A percentile compares a stretch with the other conserved stretches of the same genome.
Evolutionary conservation across 2,113 vertebrate genomes (phyloP).

Genomic region (Cyanistes caeruleus): DNA sequence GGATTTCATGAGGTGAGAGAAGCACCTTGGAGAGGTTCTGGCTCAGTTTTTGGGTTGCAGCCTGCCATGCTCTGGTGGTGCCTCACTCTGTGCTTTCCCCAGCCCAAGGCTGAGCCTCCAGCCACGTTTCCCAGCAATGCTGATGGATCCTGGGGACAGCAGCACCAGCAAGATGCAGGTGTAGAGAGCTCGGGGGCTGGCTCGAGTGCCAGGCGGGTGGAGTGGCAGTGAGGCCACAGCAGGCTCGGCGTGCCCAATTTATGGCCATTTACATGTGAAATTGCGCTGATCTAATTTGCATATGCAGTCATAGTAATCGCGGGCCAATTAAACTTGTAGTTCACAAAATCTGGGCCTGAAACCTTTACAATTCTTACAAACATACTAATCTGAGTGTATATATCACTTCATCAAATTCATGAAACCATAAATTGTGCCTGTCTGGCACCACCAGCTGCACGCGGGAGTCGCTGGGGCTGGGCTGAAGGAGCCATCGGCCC

Average conservation of each 20-base stretch:
- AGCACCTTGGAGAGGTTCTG: background rate
- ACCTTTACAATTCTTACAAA: slow-evolving; percentile 59
- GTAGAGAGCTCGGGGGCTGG: background rate
- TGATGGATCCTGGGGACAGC: background rate
- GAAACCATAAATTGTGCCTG: slow-evolving; percentile 63
- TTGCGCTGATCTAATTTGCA: slow-evolving; percentile 50
- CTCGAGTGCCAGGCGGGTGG: rapidly evolving
- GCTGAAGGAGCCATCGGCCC: slow-evolving; percentile 58
- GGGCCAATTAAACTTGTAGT: slow-evolving; percentile 63
- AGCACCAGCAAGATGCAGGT: background rate
- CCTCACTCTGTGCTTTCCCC: rapidly evolving
- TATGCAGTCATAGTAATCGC: slow-evolving; percentile 28
- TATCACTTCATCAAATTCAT: slow-evolving; percentile 72
- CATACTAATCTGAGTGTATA: slow-evolving; percentile 43
- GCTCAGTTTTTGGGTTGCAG: background rate
- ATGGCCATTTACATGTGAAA: slow-evolving; percentile 52
- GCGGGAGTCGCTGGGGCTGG: slow-evolving; percentile 26
- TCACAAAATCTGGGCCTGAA: slow-evolving; percentile 51
- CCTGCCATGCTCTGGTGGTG: rapidly evolving
- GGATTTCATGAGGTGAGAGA: background rate
- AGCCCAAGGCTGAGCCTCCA: background rate
- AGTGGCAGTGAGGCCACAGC: background rate
- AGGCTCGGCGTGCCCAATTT: background rate
- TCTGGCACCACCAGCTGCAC: slow-evolving; percentile 61
- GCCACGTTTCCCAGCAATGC: rapidly evolving